Evolutionary conservation across 2,888 invertebrate species (phyloP), one percentile per base, ranked within the genome.

Genomic region (Erebia ligea): DNA sequence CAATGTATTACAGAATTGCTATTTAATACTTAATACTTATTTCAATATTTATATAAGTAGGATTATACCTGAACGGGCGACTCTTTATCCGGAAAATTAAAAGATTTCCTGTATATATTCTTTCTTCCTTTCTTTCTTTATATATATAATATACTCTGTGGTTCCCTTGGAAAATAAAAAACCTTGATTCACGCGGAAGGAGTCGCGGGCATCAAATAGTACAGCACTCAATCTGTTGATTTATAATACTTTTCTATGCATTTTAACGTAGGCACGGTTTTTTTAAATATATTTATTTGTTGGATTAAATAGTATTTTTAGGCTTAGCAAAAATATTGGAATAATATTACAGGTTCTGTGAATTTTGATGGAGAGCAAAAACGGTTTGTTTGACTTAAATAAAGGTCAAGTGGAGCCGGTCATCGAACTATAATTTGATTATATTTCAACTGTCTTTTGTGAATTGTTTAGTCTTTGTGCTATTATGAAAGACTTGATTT

Each of bases 361-460:
- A 62, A 63, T 57, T 70, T 69, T 71, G 21, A 72, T 67, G 68
- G 25, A 58, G 25, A 64, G 64, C 61, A 70, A 75, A 52, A 65
- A 19, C 15, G 66, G 73, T 72, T 50, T 73, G 64, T 70, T 70
- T 71, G 69, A 71, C 75, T 72, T 61, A 73, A 76, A 74, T 74
- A 66, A 69, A 69, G 75, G 76, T 76, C 74, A 75, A 76, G 69
- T 71, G 50, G 54, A 34, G 65, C 42, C 59, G 58, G 68, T 52
- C 65, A 50, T 72, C 64, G 63, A 71, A 70, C 61, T 62, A 71
- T 57, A 25, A 56, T 15, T 57, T 57, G 15, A 57, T 70, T 63
- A 42, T 54, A 54, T 57, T 68, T 48, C 34, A 45, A 56, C 62
- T 45, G 67, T 61, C 48, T 48, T 67, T 40, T 48, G 34, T 48